Base-by-base conservation (phyloP, 2,888 invertebrate species). In the Malachius bipustulatus region DNA sequence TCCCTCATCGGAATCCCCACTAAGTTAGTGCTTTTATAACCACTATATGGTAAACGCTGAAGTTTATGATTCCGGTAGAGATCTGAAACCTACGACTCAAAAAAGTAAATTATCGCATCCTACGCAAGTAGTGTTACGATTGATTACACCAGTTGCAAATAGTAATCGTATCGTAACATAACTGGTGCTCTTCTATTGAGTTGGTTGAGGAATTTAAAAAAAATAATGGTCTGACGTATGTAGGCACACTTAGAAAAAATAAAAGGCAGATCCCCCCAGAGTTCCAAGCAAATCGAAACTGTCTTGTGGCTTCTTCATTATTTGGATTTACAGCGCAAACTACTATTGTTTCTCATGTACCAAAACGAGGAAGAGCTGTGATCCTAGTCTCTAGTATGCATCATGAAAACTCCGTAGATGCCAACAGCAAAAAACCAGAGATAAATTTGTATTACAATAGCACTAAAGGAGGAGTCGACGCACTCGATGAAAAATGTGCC, bases 151-250 rank as follows among this genome's bases (percentile, higher is more conserved):
- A 4, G 36, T 45, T 24, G 24, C 34, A 34, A 35, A 37, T 14
- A 35, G 46, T 14, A 46, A 42, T 2, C 33, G 47, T 16, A 52
- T 49, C 32, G 35, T 53, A 4, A 50, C 48, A 2, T 32, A 50
- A 50, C 36, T 51, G 47, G 47, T 51, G 34, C 42, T 27, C 42
- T 2, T 39, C 35, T 32, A 12, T 4, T 19, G 15, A 8, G 10
- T 26, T 43, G 2, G 14, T 35, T 4, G 6, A n/a, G 2, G 13
- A 34, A 14, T 13, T 44, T 9, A 32, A 36, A 15, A 19, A 31
- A n/a, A 30, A 36, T n/a, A 31, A 42, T 19, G 35, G 35, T 30
- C 15, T 40, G 2, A 42, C 40, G 12, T 26, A 26, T 9, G 35
- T 38, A 8, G 38, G 40, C 4, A 42, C 38, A 2, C 8, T 38